A percentile compares a stretch with the other conserved stretches of the same genome.
These are phyloP conservation scores for Zosterops japonicus DNA, from an alignment of 2,113 vertebrate species.

Conservation along the genomic window DNA sequence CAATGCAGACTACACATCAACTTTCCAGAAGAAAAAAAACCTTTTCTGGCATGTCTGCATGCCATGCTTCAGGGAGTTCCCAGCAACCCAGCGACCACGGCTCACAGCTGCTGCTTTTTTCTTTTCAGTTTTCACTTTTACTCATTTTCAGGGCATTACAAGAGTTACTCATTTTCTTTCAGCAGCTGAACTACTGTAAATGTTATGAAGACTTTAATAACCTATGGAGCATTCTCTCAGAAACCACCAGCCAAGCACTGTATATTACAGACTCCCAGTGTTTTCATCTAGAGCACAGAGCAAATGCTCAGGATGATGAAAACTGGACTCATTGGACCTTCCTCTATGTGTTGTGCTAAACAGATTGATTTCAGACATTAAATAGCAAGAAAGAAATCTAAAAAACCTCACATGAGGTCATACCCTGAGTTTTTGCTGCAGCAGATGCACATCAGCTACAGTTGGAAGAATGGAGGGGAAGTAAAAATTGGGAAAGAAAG, in stretches of 20 bases:
- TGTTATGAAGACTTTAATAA: constrained; percentile 38
- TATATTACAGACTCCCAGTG: neutral
- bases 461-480: neutral
- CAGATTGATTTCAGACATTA: neutral
- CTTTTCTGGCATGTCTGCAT: neutral
- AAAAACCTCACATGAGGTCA: neutral
- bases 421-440: neutral
- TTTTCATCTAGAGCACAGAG: neutral
- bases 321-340: neutral
- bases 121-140: constrained; percentile 14
- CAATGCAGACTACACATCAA: neutral
- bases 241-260: neutral
- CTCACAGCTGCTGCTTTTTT: constrained; percentile 21
- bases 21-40: neutral
- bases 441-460: neutral
- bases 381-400: neutral
- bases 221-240: neutral
- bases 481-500: neutral
- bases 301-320: neutral
- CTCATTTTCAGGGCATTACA: neutral
- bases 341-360: neutral
- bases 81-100: neutral
- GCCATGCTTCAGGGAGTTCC: neutral
- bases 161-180: constrained; percentile 25
- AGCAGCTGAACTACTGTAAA: constrained; percentile 34